Base-by-base conservation (phyloP, 2,113 vertebrate species). In the Colius striatus region DNA sequence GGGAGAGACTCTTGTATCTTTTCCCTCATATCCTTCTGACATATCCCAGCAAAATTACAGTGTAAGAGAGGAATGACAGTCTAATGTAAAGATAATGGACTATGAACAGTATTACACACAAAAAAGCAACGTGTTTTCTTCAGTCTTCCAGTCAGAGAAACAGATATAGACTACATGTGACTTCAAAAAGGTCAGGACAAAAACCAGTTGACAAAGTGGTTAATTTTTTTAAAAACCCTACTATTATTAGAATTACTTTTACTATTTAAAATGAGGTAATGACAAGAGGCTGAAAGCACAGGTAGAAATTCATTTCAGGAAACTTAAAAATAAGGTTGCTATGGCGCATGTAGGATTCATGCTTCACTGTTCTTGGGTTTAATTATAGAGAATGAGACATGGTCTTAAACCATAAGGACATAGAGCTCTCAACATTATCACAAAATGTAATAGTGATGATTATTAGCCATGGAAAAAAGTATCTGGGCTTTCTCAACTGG, bases 401-500 rank as follows among this genome's bases (percentile, higher is more conserved):
- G 23, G 72, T 83, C 57, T 63, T 53, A 90, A 57, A 83, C 78
- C 19, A 84, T 3, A 16, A 30, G 51, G 63, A 94, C 14, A 34
- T 66, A 41, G 41, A 9, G 27, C 36, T 75, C 70, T 83, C 73
- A 45, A 23, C 8, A 32, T 5, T 76, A 81, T 41, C 76, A 89
- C 61, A 68, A 92, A 84, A 89, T 60, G 34, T 63, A 86, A 74
- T 0, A 92, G 34, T 23, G 41, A 94, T 68, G 41, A 84, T 61
- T 84, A 89, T 84, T 82, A 94, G 76, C 75, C 91, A 53, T 60
- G 54, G 53, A 84, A 78, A 84, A 78, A 88, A 94, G 43, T 74
- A 90, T 86, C 75, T 67, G 48, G 72, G 76, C 70, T 80, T 89
- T 90, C 90, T 96, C 66, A 82, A 4, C 65, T 95, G 90, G 80